Percentiles rank a stretch among this genome's conserved stretches.
phyloP scores from a whole-genome alignment of 2,888 invertebrate genomes.

The Morpho helenor region DNA sequence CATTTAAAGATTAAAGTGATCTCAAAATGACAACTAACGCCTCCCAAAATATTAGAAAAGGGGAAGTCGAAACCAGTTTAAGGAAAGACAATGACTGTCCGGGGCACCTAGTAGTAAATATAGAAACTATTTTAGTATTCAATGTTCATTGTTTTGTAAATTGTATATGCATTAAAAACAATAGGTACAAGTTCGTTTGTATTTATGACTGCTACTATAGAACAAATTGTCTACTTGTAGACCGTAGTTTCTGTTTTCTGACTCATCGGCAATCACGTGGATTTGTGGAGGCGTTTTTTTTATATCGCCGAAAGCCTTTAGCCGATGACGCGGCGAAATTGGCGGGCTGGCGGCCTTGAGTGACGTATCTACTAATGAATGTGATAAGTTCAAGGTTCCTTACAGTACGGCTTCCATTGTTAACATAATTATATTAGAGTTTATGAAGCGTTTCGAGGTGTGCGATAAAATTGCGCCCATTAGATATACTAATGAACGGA shows the following conservation, averaged over 20 bases:
- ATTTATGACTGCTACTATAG: no score
- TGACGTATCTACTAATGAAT: slow-evolving; percentile 22
- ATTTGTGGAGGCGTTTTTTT: slow-evolving; percentile 10
- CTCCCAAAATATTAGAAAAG: no score
- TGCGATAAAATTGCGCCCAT: neutral
- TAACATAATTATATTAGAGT: slow-evolving; percentile 2
- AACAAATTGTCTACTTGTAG: no score
- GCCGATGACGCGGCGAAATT: slow-evolving; percentile 22
- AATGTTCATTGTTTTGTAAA: no score
- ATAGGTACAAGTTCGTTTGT: neutral
- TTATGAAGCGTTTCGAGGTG: neutral
- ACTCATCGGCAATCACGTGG: slow-evolving; percentile 13
- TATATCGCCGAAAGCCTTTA: slow-evolving; percentile 14
- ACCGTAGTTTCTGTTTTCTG: neutral
- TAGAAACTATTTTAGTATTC: no score
- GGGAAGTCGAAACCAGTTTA: no score
- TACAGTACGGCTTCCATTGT: slow-evolving; percentile 17
- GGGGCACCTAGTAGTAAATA: no score
- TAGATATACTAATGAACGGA: neutral
- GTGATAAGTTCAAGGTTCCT: slow-evolving; percentile 30
- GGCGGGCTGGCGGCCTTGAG: slow-evolving; percentile 25
- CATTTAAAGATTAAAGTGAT: no score
- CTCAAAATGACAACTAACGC: no score
- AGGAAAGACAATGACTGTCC: no score
- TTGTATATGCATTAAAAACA: no score